Percentiles rank a stretch among this genome's conserved stretches.
These are phyloP conservation scores for Trinectes maculatus DNA, from an alignment of 2,113 vertebrate genomes.

Conservation along the genomic window DNA sequence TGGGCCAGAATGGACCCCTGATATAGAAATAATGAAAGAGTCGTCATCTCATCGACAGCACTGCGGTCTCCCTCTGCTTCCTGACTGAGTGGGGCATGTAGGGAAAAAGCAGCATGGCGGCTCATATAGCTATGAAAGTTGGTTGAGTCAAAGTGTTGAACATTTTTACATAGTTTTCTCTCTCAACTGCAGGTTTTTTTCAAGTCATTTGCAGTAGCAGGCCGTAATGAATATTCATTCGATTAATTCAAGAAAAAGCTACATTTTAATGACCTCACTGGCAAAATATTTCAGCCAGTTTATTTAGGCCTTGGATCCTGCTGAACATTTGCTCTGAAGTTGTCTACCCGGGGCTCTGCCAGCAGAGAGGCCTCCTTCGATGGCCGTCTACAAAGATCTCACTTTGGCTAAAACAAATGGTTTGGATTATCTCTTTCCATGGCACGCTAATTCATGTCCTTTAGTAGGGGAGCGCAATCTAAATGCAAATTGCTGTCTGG, in stretches of 20 bases:
- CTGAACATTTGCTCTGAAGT: not conserved
- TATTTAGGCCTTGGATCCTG: slow-evolving; percentile 16
- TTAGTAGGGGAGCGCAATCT: slow-evolving; percentile 64
- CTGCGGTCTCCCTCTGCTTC: no score
- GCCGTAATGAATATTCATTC: slow-evolving; percentile 24
- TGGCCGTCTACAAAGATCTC: slow-evolving; percentile 10
- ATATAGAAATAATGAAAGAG: slow-evolving; percentile 17
- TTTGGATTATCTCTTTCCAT: slow-evolving; percentile 42
- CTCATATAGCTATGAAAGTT: not conserved
- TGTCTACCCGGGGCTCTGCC: not conserved
- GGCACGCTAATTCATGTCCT: slow-evolving; percentile 33
- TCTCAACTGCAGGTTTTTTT: no score
- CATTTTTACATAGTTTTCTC: no score
- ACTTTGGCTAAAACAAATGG: slow-evolving; percentile 28
- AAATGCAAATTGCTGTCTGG: slow-evolving; percentile 75
- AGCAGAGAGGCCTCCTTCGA: not conserved
- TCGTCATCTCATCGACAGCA: slow-evolving; percentile 22
- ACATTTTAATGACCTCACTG: not conserved
- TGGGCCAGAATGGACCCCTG: slow-evolving; percentile 33
- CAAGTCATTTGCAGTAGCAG: slow-evolving; percentile 7
- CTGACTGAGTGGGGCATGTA: no score
- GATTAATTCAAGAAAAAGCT: slow-evolving; percentile 12
- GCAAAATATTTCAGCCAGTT: slow-evolving; percentile 24
- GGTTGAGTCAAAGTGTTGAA: slow-evolving; percentile 10
- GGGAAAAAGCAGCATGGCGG: not conserved